Evolutionary conservation across 35 echinoderm and acorn worm species (phyloP).

Genomic region (Chiridota heheva): DNA sequence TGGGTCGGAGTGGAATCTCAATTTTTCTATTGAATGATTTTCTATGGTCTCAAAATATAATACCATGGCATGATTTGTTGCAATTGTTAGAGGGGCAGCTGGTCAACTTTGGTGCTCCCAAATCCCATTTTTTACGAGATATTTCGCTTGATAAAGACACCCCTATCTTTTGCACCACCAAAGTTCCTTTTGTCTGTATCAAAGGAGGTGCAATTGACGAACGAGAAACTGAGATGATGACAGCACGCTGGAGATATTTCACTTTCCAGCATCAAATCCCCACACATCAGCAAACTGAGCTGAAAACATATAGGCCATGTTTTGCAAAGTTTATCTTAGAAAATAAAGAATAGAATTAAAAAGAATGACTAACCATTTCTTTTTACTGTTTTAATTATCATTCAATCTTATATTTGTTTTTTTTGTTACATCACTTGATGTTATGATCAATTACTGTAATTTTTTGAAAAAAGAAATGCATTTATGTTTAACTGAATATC

Average conservation of each 20-base stretch:
- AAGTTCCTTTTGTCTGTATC: not conserved
- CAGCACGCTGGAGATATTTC: constrained; percentile 6
- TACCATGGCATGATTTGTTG: constrained; percentile 25
- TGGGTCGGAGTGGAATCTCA: constrained; percentile 17
- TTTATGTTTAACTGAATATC: too few species aligned
- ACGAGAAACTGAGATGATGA: constrained; percentile 30
- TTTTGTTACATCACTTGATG: too few species aligned
- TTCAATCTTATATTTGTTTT: too few species aligned
- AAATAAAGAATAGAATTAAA: too few species aligned
- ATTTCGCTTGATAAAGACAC: not conserved
- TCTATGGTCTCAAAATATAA: not conserved
- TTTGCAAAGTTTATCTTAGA: too few species aligned
- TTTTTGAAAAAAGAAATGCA: too few species aligned
- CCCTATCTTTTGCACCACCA: constrained; percentile 4
- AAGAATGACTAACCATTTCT: too few species aligned
- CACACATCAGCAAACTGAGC: not conserved
- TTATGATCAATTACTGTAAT: too few species aligned
- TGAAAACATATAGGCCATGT: too few species aligned
- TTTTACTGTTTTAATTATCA: too few species aligned
- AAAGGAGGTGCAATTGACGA: not conserved
- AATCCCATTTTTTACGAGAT: constrained; percentile 13
- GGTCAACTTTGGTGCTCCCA: constrained; percentile 5
- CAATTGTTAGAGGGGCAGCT: constrained; percentile 9
- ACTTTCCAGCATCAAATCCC: not conserved
- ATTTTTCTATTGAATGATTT: constrained; percentile 24